Evolutionary conservation across 2,113 vertebrate genomes (phyloP), one percentile per base, ranked within the genome.

Genomic region (Rhabdornis inornatus): DNA sequence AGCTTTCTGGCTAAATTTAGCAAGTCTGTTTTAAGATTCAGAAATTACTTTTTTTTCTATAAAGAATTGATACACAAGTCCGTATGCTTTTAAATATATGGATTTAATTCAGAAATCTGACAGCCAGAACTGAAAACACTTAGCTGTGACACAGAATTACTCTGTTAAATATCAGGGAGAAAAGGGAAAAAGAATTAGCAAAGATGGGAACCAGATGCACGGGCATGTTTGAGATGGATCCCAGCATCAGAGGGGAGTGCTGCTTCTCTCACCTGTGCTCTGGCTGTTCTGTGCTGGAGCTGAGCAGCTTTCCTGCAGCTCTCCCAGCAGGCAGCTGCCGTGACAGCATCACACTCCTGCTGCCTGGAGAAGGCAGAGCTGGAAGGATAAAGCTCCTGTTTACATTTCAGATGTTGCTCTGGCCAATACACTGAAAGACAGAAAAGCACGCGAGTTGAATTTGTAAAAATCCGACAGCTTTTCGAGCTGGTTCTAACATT

Each of bases 41-140:
- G 60, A 90, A 96, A 45, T 60, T 3, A 35, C 68, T 33, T 80
- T 95, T 82, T 80, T 95, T 83, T 82, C 4, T 87, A 23, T 47
- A 81, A 93, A 63, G 52, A 64, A 64, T 68, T 71, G 89, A 81
- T 94, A 89, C 64, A 35, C 64, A 78, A 89, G 47, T 87, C 76
- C 0, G 0, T 57, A 24, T 78, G 71, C 85, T 90, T 92, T 92
- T 44, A 88, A 87, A 90, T 89, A 11, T 33, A 87, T 71, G 80
- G 64, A 68, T 83, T 96, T 90, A 35, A 71, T 78, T 77, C 87
- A 45, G 80, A 50, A 49, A 83, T 78, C 39, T 92, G 88, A 93
- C 90, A 95, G 69, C n/a, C 76, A 87, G 80, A 90, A 87, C 49
- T 74, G 83, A 93, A 96, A 95, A 81, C 61, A 39, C 57, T 97